Percentiles rank a stretch among this genome's conserved stretches.
These are phyloP conservation scores for Galago senegalensis DNA, from an alignment of 2,797 vertebrate species.

Conservation along the genomic window DNA sequence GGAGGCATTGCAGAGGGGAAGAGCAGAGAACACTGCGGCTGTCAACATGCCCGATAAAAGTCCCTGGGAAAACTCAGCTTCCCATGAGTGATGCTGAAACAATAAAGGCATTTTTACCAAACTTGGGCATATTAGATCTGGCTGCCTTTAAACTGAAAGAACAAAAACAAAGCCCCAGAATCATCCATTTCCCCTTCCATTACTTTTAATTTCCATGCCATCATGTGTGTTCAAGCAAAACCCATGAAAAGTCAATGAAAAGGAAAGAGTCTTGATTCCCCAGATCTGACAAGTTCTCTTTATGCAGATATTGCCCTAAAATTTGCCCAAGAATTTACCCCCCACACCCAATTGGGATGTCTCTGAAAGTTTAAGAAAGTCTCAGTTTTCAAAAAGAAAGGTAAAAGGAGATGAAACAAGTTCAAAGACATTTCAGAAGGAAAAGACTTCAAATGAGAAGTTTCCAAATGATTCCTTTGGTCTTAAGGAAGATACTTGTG, in stretches of 20 bases:
- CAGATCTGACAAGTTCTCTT: not conserved
- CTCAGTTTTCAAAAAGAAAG: conserved; percentile 58
- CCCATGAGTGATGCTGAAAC: not conserved
- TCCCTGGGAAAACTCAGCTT: not conserved
- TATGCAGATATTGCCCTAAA: not conserved
- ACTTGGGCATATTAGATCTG: not conserved
- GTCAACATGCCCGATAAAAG: fast-evolving
- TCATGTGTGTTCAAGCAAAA: not conserved
- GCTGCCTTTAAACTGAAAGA: not conserved
- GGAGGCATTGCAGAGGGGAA: fast-evolving
- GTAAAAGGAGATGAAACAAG: conserved; percentile 65
- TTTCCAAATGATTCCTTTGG: conserved; percentile 61
- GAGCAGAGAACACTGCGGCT: fast-evolving
- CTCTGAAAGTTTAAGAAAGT: conserved; percentile 67
- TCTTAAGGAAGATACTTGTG: conserved; percentile 44
- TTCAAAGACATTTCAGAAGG: conserved; percentile 69
- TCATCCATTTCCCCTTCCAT: not conserved
- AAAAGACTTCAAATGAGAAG: conserved; percentile 70
- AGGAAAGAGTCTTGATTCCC: not conserved
- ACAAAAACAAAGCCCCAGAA: not conserved
- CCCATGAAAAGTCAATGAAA: not conserved
- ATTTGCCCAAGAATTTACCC: conserved; percentile 18
- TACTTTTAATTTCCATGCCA: conserved; percentile 46
- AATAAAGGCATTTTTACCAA: not conserved
- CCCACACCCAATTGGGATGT: not conserved